Evolutionary conservation across 2,888 invertebrate genomes (phyloP).

Genomic region (Yponomeuta evonymella): DNA sequence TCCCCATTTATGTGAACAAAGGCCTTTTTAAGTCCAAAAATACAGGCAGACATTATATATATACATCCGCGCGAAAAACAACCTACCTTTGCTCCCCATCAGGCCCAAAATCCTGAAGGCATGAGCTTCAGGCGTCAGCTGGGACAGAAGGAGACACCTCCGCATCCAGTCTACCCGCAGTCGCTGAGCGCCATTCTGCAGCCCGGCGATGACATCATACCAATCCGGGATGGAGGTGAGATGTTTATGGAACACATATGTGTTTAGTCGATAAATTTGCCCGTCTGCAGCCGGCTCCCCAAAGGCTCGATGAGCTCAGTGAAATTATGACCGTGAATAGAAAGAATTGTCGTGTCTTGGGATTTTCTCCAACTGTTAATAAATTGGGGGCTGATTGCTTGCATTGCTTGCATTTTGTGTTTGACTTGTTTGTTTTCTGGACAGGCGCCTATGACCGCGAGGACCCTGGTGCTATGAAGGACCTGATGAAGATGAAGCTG

Average conservation of each 20-base stretch:
- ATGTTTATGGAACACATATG: no score
- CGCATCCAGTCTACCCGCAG: slow-evolving; percentile 62
- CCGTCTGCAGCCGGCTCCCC: no score
- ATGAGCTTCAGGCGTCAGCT: slow-evolving; percentile 47
- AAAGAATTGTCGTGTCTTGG: no score
- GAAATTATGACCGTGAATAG: no score
- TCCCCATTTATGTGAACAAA: no score
- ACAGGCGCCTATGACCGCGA: slow-evolving; percentile 44
- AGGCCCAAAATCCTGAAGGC: slow-evolving; percentile 4
- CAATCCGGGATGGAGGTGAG: slow-evolving; percentile 64
- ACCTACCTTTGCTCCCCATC: not conserved
- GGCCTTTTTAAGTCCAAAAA: no score
- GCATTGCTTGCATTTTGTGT: not conserved
- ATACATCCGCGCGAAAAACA: no score
- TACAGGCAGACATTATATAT: no score
- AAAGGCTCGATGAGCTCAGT: no score
- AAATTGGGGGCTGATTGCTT: no score
- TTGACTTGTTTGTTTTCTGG: not conserved
- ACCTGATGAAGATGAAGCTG: slow-evolving; percentile 59
- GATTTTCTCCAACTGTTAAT: no score
- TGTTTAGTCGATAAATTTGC: no score
- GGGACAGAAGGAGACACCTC: slow-evolving; percentile 65
- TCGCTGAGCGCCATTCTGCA: slow-evolving; percentile 45
- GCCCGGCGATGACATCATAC: slow-evolving; percentile 65
- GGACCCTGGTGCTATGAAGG: slow-evolving; percentile 41